phyloP scores from a whole-genome alignment of 2,888 invertebrate species.

The Ditylenchus weischeri region DNA sequence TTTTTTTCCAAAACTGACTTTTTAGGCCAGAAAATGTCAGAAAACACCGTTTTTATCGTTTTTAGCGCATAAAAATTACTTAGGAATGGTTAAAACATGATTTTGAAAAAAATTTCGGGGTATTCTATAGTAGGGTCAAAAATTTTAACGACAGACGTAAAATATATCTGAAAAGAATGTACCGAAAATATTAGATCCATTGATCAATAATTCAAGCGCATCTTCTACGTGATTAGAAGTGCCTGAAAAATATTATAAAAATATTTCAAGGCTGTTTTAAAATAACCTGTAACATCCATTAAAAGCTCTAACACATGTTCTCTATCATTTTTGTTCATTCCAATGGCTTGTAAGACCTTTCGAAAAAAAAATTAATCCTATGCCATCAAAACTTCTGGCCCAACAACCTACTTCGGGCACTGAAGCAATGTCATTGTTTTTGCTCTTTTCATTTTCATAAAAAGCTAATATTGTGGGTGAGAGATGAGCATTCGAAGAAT shows the following conservation, averaged over 20 bases:
- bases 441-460: conserved; percentile 36
- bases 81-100: no score
- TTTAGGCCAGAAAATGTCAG: no score
- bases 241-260: background rate
- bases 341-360: conserved; percentile 46
- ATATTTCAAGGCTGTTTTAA: no score
- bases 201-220: conserved; percentile 41
- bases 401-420: conserved; percentile 37
- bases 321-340: conserved; percentile 43
- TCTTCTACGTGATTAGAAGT: conserved; percentile 46
- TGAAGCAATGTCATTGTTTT: conserved; percentile 36
- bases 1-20: no score
- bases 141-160: no score
- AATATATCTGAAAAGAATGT: background rate
- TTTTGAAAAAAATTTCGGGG: no score
- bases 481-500: conserved; percentile 35
- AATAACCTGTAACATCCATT: conserved; percentile 53
- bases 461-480: conserved; percentile 52
- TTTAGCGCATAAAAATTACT: no score
- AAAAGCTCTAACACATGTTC: conserved; percentile 46
- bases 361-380: background rate
- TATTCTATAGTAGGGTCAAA: no score
- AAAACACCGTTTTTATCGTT: no score
- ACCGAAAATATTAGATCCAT: conserved; percentile 37
- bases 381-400: no score